Evolutionary conservation across 1,140 invertebrate species (phyloP).

Genomic region (Thaumetopoea pityocampa): DNA sequence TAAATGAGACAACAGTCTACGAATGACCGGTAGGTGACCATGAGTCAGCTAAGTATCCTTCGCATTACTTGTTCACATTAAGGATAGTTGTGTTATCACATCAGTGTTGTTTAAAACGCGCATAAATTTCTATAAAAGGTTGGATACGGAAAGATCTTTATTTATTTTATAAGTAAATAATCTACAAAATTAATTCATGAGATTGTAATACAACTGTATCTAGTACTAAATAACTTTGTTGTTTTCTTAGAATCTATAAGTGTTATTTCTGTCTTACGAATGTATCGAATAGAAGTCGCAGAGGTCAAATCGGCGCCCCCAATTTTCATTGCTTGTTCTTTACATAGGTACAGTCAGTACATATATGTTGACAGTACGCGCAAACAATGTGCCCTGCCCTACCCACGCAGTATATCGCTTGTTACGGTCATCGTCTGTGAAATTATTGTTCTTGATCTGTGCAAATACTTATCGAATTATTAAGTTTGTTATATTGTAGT

Average conservation of each 20-base stretch:
- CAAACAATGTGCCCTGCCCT: constrained; percentile 57
- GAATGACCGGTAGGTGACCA: constrained; percentile 10
- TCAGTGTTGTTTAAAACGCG: too few species aligned
- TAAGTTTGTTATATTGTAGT: too few species aligned
- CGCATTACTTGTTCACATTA: constrained; percentile 5
- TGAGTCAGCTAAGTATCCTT: constrained; percentile 15
- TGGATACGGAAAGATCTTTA: too few species aligned
- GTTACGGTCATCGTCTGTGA: constrained; percentile 42
- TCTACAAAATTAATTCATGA: too few species aligned
- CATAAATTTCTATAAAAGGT: too few species aligned
- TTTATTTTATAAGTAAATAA: too few species aligned
- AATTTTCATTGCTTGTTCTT: constrained; percentile 40
- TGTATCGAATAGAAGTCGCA: constrained; percentile 44
- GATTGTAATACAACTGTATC: too few species aligned
- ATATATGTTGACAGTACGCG: constrained; percentile 18
- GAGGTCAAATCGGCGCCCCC: constrained; percentile 53
- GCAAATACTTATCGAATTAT: constrained; percentile 19
- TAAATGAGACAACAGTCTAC: constrained; percentile 20
- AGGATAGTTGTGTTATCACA: constrained; percentile 16
- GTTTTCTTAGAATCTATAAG: too few species aligned
- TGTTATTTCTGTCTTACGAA: constrained; percentile 67
- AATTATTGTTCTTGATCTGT: constrained; percentile 38
- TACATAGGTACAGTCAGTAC: constrained; percentile 11
- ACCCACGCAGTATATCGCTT: constrained; percentile 46
- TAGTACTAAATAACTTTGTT: too few species aligned